Evolutionary conservation across 2,888 invertebrate species (phyloP).

Genomic region (Pteria penguin): DNA sequence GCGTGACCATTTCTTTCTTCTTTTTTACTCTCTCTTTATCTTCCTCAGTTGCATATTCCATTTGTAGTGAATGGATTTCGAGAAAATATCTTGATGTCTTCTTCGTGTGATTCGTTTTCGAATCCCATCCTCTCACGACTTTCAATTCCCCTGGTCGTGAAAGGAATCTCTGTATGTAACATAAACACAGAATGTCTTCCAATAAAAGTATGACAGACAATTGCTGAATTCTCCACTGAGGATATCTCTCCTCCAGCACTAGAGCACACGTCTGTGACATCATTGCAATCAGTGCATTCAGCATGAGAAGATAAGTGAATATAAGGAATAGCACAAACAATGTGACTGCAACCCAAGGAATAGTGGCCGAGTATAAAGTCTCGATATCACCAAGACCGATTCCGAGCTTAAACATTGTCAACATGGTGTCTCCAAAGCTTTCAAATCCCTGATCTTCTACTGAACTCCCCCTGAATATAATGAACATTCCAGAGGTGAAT

Average conservation of each 20-base stretch:
- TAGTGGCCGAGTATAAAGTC: slow-evolving; percentile 52
- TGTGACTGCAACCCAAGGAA: slow-evolving; percentile 60
- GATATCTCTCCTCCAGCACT: slow-evolving; percentile 59
- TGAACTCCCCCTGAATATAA: slow-evolving; percentile 55
- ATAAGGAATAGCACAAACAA: slow-evolving; percentile 62
- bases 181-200: slow-evolving; percentile 53
- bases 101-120: slow-evolving; percentile 48
- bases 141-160: slow-evolving; percentile 46
- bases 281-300: slow-evolving; percentile 71
- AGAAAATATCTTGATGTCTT: slow-evolving; percentile 55
- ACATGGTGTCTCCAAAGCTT: slow-evolving; percentile 53
- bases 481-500: slow-evolving; percentile 65
- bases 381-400: slow-evolving; percentile 64
- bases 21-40: slow-evolving; percentile 52
- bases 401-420: slow-evolving; percentile 67
- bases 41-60: slow-evolving; percentile 57
- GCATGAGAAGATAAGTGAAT: slow-evolving; percentile 64
- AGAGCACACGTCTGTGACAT: slow-evolving; percentile 69
- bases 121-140: slow-evolving; percentile 53
- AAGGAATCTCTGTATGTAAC: slow-evolving; percentile 41
- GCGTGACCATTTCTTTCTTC: too few species aligned
- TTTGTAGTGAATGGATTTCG: slow-evolving; percentile 61
- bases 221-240: slow-evolving; percentile 63
- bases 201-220: slow-evolving; percentile 62
- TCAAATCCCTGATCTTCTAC: slow-evolving; percentile 46